Percentiles rank a stretch among this genome's conserved stretches.
phyloP scores from a whole-genome alignment of 1,140 invertebrate species.

The Plectrocnemia conspersa region DNA sequence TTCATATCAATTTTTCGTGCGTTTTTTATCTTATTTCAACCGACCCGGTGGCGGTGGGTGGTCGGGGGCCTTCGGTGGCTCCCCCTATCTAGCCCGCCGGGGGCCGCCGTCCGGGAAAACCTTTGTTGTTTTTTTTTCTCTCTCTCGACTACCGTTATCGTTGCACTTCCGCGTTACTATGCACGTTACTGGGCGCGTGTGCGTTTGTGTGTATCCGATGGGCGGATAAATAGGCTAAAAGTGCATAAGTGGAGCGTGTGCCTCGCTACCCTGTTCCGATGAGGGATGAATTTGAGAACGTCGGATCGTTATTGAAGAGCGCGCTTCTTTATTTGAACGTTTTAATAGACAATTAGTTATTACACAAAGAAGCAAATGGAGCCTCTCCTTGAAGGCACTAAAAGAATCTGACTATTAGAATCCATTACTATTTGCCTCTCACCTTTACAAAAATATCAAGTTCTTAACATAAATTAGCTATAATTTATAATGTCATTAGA shows the following conservation, averaged over 20 bases:
- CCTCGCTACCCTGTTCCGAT: neutral
- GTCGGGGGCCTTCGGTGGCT: neutral
- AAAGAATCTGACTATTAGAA: too few relatives aligned
- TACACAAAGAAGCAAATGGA: too few relatives aligned
- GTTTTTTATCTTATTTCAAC: conserved; percentile 35
- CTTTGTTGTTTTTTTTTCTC: conserved; percentile 24
- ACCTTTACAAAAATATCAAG: too few relatives aligned
- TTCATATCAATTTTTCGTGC: conserved; percentile 36
- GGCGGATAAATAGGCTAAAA: neutral
- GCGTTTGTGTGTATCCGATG: neutral
- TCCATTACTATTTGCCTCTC: too few relatives aligned
- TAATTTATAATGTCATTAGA: too few relatives aligned
- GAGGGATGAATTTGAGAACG: too few relatives aligned
- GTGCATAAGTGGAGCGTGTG: neutral
- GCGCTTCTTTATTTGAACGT: too few relatives aligned
- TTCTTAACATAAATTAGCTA: too few relatives aligned
- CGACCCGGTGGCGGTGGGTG: conserved; percentile 4
- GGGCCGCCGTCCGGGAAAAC: conserved; percentile 10
- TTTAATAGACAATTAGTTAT: too few relatives aligned
- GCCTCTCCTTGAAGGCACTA: too few relatives aligned
- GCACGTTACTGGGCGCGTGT: conserved; percentile 1
- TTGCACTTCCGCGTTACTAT: conserved; percentile 19
- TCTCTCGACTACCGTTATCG: conserved; percentile 20
- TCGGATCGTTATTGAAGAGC: too few relatives aligned
- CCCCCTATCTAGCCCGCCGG: neutral